Evolutionary conservation across 2,888 invertebrate species (phyloP).

Genomic region (Agonopterix alstromeriana): DNA sequence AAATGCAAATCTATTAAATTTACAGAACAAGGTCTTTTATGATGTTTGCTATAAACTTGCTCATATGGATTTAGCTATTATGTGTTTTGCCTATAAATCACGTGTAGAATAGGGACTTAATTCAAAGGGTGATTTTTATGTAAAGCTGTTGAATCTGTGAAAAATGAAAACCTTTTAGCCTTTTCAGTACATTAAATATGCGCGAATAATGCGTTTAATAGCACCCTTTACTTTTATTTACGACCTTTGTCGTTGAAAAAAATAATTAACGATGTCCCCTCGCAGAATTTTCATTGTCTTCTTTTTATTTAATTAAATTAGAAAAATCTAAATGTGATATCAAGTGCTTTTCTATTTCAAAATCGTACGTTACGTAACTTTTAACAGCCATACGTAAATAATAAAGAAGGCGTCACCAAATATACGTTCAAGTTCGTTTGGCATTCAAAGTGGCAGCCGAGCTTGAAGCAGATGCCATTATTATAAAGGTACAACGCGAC

Average conservation of each 20-base stretch:
- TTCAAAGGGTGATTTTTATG: slow-evolving; percentile 55
- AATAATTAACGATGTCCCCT: slow-evolving; percentile 64
- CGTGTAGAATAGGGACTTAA: slow-evolving; percentile 55
- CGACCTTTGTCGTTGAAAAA: slow-evolving; percentile 56
- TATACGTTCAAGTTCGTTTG: slow-evolving; percentile 43
- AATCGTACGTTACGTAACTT: no score
- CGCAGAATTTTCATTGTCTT: slow-evolving; percentile 55
- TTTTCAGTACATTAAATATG: slow-evolving; percentile 74
- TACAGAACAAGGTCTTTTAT: slow-evolving; percentile 9
- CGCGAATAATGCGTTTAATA: slow-evolving; percentile 74
- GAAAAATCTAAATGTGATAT: slow-evolving; percentile 5
- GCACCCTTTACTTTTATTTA: slow-evolving; percentile 74
- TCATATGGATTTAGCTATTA: slow-evolving; percentile 11
- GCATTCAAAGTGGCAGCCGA: slow-evolving; percentile 47
- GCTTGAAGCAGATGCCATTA: slow-evolving; percentile 58
- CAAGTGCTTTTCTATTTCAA: not conserved
- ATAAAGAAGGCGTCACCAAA: slow-evolving; percentile 30
- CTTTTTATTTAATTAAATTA: slow-evolving; percentile 41
- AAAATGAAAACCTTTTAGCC: slow-evolving; percentile 63
- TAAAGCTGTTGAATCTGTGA: slow-evolving; percentile 63
- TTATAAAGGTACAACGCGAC: slow-evolving; percentile 53
- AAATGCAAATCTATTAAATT: no score
- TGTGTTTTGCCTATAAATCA: slow-evolving; percentile 32
- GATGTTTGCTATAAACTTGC: not conserved
- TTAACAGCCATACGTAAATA: slow-evolving; percentile 10